These are phyloP conservation scores for Rhea americana DNA, from an alignment of 2,113 vertebrate species.

Conservation along the genomic window DNA sequence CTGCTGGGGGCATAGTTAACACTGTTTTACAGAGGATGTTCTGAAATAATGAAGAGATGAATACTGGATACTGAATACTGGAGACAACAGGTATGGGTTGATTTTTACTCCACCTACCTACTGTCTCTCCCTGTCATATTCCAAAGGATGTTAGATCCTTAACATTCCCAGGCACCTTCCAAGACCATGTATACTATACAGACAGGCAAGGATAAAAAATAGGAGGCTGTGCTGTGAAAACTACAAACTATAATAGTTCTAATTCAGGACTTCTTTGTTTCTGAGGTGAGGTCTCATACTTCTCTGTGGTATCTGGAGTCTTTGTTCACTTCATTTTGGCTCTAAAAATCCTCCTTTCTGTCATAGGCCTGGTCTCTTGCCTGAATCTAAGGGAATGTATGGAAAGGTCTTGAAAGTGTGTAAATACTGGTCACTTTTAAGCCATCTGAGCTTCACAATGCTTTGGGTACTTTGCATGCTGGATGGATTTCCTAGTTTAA, in stretches of 20 bases:
- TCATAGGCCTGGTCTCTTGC: not conserved
- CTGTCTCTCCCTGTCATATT: not conserved
- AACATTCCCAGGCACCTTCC: not conserved
- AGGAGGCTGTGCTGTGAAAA: not conserved
- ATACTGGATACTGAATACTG: not conserved
- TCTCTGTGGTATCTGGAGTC: not conserved
- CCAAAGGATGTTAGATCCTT: not conserved
- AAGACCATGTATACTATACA: not conserved
- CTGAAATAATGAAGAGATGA: not conserved
- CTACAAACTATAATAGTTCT: not conserved
- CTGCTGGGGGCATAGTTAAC: not conserved
- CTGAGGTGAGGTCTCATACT: not conserved
- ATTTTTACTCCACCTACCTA: not conserved
- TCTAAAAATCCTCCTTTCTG: not conserved
- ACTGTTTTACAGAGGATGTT: not conserved
- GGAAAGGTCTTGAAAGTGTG: not conserved
- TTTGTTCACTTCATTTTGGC: not conserved
- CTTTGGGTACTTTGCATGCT: not conserved
- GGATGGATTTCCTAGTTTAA: not conserved
- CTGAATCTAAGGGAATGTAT: not conserved
- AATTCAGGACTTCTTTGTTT: not conserved
- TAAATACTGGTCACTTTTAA: not conserved
- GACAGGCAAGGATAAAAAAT: not conserved
- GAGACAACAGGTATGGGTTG: not conserved
- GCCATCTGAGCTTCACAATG: not conserved